phyloP scores from a whole-genome alignment of 2,888 invertebrate genomes.

The Sylvicola cinctus region DNA sequence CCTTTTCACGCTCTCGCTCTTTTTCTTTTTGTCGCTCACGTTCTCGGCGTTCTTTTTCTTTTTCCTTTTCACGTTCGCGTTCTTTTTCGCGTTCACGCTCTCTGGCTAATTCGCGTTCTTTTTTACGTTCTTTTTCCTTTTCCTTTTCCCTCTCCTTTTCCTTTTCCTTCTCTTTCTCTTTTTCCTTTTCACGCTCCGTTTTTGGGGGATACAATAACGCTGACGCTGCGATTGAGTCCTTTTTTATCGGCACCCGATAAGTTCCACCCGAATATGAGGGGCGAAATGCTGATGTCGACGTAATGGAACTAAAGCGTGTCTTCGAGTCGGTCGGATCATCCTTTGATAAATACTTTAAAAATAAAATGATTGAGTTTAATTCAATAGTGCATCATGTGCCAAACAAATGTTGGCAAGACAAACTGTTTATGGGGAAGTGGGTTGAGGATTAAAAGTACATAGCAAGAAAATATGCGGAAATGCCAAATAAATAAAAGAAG shows the following conservation, averaged over 20 bases:
- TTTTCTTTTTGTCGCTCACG: slow-evolving; percentile 2
- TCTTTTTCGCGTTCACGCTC: no score
- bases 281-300: slow-evolving; percentile 21
- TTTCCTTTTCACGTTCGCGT: background rate
- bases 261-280: slow-evolving; percentile 26
- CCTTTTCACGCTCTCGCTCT: slow-evolving; percentile 5
- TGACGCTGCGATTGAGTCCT: slow-evolving; percentile 12
- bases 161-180: background rate
- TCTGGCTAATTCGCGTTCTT: no score
- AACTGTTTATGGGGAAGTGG: no score
- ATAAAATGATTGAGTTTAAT: no score
- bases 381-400: no score
- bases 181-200: background rate
- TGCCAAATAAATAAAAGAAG: no score
- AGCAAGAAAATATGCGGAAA: no score
- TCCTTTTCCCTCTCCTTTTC: background rate
- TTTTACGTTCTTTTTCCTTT: background rate
- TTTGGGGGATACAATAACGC: background rate
- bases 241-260: slow-evolving; percentile 18
- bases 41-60: background rate
- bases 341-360: no score
- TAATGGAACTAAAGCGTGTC: slow-evolving; percentile 12
- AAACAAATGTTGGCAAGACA: no score
- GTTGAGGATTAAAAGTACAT: no score
- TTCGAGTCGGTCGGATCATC: no score